Evolutionary conservation across 2,888 invertebrate species (phyloP).

Genomic region (Drosophila aldrichi): DNA sequence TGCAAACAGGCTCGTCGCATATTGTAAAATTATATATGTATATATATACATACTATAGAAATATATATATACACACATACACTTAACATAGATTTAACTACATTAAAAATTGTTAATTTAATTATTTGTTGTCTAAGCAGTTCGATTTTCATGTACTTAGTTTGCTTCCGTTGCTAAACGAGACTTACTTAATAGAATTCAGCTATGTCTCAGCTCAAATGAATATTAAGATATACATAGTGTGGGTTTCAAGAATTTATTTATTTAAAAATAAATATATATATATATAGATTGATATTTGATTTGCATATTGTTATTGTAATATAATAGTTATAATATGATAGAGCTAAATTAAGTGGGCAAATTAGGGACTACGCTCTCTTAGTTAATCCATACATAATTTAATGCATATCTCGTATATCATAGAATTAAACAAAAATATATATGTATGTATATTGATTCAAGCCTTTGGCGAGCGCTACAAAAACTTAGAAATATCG

Average conservation of each 20-base stretch:
- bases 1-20: neutral
- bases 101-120: slow-evolving; percentile 36
- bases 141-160: slow-evolving; percentile 18
- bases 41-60: neutral
- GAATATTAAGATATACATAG: slow-evolving; percentile 68
- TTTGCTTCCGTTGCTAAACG: slow-evolving; percentile 22
- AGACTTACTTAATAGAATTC: slow-evolving; percentile 64
- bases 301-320: slow-evolving; percentile 32
- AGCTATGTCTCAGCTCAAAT: slow-evolving; percentile 45
- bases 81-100: slow-evolving; percentile 47
- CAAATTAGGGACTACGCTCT: slow-evolving; percentile 48
- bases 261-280: slow-evolving; percentile 71
- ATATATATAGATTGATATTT: slow-evolving; percentile 27
- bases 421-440: slow-evolving; percentile 17
- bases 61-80: neutral
- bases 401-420: slow-evolving; percentile 43
- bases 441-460: neutral
- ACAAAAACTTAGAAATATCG: slow-evolving; percentile 44
- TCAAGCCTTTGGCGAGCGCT: slow-evolving; percentile 57
- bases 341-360: slow-evolving; percentile 52
- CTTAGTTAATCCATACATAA: slow-evolving; percentile 41
- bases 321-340: slow-evolving; percentile 20
- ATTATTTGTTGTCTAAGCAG: slow-evolving; percentile 21
- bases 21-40: neutral
- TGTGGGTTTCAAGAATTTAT: slow-evolving; percentile 64